Evolutionary conservation across 1,140 invertebrate species (phyloP).

Genomic region (Drosophila baimaii): DNA sequence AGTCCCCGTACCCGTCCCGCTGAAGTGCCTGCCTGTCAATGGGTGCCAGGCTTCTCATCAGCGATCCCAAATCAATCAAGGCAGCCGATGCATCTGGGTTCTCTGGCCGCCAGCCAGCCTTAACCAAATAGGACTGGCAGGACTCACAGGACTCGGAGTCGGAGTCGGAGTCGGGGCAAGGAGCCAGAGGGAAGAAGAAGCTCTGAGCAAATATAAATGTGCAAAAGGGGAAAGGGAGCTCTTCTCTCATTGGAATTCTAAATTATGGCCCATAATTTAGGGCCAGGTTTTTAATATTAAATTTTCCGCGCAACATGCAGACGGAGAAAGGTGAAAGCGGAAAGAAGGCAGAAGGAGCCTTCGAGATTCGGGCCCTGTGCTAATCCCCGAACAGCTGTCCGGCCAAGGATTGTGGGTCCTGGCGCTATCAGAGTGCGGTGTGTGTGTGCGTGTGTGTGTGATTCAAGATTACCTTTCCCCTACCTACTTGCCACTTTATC

Average conservation of each 20-base stretch:
- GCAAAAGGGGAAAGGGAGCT: conserved; percentile 7
- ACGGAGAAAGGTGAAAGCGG: conserved; percentile 8
- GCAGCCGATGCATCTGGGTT: conserved; percentile 14
- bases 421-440: conserved; percentile 62
- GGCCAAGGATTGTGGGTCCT: conserved; percentile 44
- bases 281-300: conserved; percentile 59
- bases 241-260: conserved; percentile 43
- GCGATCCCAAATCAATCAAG: conserved; percentile 58
- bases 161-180: not conserved
- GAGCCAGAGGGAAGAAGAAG: conserved; percentile 22
- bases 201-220: conserved; percentile 36
- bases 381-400: conserved; percentile 72
- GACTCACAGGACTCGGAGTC: not conserved
- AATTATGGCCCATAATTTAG: conserved; percentile 63
- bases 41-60: conserved; percentile 25
- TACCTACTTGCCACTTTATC: conserved; percentile 59
- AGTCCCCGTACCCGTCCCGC: not conserved
- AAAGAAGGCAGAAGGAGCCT: conserved; percentile 23
- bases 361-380: conserved; percentile 19
- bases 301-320: conserved; percentile 26
- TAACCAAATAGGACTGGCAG: conserved; percentile 8
- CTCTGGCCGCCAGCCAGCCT: conserved; percentile 13
- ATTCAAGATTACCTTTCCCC: conserved; percentile 61
- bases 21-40: conserved; percentile 43
- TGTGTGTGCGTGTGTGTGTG: conserved; percentile 55